Base-by-base conservation (phyloP, 1,140 invertebrate genomes). In the Acromyrmex heyeri region DNA sequence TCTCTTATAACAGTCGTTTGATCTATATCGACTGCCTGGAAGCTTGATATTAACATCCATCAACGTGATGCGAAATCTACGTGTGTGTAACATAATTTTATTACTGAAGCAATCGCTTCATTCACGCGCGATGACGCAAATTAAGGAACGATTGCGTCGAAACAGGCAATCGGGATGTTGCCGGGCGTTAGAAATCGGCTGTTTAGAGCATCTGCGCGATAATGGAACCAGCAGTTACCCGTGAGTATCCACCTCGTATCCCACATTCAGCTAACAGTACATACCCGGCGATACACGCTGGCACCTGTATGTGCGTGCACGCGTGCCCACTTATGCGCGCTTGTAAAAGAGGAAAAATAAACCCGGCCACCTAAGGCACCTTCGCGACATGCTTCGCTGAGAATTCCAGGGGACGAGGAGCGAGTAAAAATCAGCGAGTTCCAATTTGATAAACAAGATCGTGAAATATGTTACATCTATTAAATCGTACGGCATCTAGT, bases 201-300 rank as follows among this genome's bases (percentile, higher is more conserved):
- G 55, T 61, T 55, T 59, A 21, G 48, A 83, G 53, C 53, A 72
- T 57, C 64, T 65, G 59, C n/a, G 62, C 72, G 59, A 78, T 87
- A 77, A 90, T 86, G 77, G 72, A 78, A 75, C 55, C 65, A 30
- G 72, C 57, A 77, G 55, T 70, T 72, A 62, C 53, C 44, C 55
- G 77, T 83, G 77, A 87, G 78, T 88, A 90, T 87, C 87, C 72
- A 89, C 87, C 87, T 90, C 77, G 88, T 90, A 90, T 90, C 87
- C 88, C 85, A 90, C 77, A 90, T 90, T 90, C 88, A 87, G 69
- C 64, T 90, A 90, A 90, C 89, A 89, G 89, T 90, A 90, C 79
- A 73, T 69, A 75, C 59, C 48, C 61, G 82, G 44, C 30, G 72
- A 75, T 77, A 88, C 73, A 86, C 87, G 57, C 53, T 75, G 72